These are phyloP conservation scores for Cyprinodon tularosa DNA, from an alignment of 2,113 vertebrate species.

Conservation along the genomic window DNA sequence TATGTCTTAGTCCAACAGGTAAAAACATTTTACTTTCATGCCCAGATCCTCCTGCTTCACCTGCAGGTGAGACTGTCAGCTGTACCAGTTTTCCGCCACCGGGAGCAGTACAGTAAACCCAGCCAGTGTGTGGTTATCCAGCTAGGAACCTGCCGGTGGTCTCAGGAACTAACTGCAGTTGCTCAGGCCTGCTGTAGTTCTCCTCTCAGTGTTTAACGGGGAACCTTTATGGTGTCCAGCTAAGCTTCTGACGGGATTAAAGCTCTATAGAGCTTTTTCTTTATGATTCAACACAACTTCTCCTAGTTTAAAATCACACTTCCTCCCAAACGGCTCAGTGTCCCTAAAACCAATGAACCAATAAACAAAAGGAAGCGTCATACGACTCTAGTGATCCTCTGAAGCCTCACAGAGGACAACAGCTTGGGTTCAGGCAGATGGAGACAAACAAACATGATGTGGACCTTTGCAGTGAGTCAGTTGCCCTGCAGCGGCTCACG, in stretches of 20 bases:
- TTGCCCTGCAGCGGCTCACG: conserved; percentile 32
- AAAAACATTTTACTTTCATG: conserved; percentile 1
- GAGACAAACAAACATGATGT: conserved; percentile 18
- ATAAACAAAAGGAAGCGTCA: too few relatives aligned
- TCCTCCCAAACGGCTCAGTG: too few relatives aligned
- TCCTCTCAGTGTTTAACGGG: too few relatives aligned
- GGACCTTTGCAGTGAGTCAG: conserved; percentile 16
- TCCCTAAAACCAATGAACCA: too few relatives aligned
- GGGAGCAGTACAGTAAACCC: background rate
- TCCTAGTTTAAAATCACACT: background rate
- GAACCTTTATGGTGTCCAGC: background rate
- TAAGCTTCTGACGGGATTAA: background rate
- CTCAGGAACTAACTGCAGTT: too few relatives aligned
- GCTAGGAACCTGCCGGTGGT: background rate
- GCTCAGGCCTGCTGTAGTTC: too few relatives aligned
- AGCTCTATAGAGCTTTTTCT: background rate
- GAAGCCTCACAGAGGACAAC: background rate
- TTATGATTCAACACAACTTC: background rate
- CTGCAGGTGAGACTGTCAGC: too few relatives aligned
- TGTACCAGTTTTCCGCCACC: background rate
- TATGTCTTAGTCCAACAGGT: background rate
- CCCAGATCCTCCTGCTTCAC: too few relatives aligned
- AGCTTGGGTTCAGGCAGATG: background rate
- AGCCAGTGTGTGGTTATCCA: background rate
- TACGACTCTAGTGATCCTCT: too few relatives aligned